A percentile compares a stretch with the other conserved stretches of the same genome.
These are phyloP conservation scores for Recurvirostra avosetta DNA, from an alignment of 2,113 vertebrate species.

Conservation along the genomic window DNA sequence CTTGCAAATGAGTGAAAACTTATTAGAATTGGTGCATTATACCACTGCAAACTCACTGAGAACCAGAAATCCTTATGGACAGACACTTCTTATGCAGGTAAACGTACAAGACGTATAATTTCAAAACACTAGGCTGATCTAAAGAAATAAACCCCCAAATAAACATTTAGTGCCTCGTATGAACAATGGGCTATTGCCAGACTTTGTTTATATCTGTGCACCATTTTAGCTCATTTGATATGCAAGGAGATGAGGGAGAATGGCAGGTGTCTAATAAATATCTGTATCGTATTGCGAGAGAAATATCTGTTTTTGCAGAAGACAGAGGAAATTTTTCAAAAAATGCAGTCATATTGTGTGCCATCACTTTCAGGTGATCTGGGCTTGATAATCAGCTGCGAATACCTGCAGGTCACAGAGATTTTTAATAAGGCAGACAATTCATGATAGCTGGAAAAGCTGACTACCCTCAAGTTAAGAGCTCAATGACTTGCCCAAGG, in stretches of 20 bases:
- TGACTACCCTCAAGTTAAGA: not conserved
- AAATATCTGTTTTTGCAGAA: not conserved
- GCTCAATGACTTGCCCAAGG: not conserved
- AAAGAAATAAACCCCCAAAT: not conserved
- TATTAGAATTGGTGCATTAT: not conserved
- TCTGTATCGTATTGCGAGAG: not conserved
- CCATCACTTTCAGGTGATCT: not conserved
- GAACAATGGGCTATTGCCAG: not conserved
- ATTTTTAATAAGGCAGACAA: not conserved
- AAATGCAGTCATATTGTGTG: not conserved
- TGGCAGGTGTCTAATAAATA: not conserved
- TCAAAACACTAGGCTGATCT: not conserved
- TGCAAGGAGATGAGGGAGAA: not conserved
- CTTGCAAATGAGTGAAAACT: not conserved
- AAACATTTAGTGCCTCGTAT: not conserved
- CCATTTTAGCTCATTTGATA: not conserved
- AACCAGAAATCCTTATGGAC: not conserved
- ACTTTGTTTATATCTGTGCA: not conserved
- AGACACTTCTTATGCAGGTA: not conserved
- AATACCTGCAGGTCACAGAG: not conserved
- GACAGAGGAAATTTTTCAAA: not conserved
- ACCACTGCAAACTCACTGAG: not conserved
- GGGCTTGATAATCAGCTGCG: not conserved
- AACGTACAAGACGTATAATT: not conserved
- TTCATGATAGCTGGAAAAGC: not conserved